Evolutionary conservation across 1,140 invertebrate species (phyloP), one percentile per base, ranked within the genome.

Genomic region (Muscidifurax raptorellus): DNA sequence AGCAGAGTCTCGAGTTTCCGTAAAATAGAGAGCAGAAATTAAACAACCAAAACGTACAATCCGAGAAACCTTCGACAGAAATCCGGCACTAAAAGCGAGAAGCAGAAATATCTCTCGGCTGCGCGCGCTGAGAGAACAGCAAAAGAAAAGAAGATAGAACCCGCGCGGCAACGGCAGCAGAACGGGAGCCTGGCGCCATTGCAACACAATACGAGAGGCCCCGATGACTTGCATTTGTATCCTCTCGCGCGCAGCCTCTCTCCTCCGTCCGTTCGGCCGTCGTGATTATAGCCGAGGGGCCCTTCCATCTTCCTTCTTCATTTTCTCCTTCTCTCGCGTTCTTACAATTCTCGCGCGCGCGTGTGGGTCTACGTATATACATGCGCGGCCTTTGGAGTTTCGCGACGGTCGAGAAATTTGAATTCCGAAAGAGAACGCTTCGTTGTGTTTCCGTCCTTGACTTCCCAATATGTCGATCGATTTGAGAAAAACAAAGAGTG

Each of bases 151-250:
- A 40, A 85, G 47, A 79, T 83, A 85, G 44, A 83, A 59, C 83
- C 25, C 44, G 74, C 28, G 69, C 79, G 78, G 66, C 72, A 67
- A 52, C 66, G 30, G 87, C 86, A 87, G 88, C 87, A 86, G 89
- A 92, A 92, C 92, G 88, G 92, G 90, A 93, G 91, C 91, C 89
- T 92, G 91, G 92, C 92, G 92, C 92, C 91, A 91, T 91, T 91
- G 88, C 92, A 88, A 89, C 89, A 91, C 91, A 91, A 92, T 91
- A 85, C 91, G 30, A 30, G 36, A 80, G 83, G 86, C 87, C 82
- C 88, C 83, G 91, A 91, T 93, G 92, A 93, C 92, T 93, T 92
- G 91, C 92, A 91, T 91, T 89, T 89, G 90, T 91, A 91, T 89
- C 88, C 89, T 79, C 87, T 85, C 86, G 47, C 36, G 36, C 74